Conservation (phyloP, 2,797 vertebrate genomes). For the Monodelphis domestica region DNA sequence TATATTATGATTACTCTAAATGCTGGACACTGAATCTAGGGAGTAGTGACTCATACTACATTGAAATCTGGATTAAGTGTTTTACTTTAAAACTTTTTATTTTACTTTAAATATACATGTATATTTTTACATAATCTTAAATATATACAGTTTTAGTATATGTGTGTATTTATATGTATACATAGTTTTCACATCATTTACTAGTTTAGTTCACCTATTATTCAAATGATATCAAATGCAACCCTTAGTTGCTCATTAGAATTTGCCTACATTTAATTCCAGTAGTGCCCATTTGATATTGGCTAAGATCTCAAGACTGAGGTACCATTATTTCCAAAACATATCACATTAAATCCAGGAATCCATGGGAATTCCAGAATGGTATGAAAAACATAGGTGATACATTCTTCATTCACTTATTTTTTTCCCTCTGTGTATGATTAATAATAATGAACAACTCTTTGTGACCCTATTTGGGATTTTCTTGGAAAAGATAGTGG, state of each 20-base stretch:
- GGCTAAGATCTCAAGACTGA: neutral
- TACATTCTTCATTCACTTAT: neutral
- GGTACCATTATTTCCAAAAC: neutral
- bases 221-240: neutral
- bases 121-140: neutral
- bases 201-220: neutral
- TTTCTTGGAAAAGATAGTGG: no score
- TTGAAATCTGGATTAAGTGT: neutral
- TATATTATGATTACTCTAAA: neutral
- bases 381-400: neutral
- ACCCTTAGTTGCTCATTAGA: neutral
- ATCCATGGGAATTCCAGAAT: neutral
- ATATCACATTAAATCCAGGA: neutral
- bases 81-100: neutral
- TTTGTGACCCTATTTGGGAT: no score
- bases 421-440: neutral
- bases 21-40: neutral
- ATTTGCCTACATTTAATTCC: neutral
- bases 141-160: neutral
- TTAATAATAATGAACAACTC: neutral
- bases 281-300: neutral
- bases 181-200: neutral
- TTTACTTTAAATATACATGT: neutral
- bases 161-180: neutral
- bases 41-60: neutral